phyloP scores from a whole-genome alignment of 2,888 invertebrate genomes.

The Plebejus argus region DNA sequence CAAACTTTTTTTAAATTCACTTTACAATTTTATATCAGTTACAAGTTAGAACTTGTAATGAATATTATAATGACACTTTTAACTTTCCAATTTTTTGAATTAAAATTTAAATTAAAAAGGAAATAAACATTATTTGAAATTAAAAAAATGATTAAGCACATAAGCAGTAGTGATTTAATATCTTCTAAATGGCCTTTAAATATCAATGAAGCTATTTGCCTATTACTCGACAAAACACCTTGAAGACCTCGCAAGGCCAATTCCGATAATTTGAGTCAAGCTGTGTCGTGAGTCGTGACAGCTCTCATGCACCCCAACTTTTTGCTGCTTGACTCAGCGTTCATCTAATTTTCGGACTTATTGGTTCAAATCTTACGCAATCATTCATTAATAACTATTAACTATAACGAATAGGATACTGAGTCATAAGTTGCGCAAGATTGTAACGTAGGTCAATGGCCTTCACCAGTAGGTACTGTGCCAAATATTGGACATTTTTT shows the following conservation, averaged over 20 bases:
- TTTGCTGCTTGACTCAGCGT: background rate
- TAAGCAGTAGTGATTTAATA: too few species aligned
- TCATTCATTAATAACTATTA: constrained; percentile 23
- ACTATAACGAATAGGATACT: background rate
- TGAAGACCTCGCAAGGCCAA: background rate
- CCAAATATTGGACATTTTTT: too few species aligned
- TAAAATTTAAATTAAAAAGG: too few species aligned
- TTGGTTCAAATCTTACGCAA: background rate
- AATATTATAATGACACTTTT: too few species aligned
- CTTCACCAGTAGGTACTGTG: background rate
- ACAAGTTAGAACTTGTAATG: too few species aligned
- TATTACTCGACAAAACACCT: background rate
- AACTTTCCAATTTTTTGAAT: too few species aligned
- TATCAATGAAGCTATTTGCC: background rate
- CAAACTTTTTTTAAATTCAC: too few species aligned
- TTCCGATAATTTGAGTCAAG: background rate
- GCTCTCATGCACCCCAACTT: background rate
- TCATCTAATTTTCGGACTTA: background rate
- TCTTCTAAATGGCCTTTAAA: background rate
- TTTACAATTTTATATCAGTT: too few species aligned
- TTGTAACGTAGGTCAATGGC: constrained; percentile 10
- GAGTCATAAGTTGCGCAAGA: constrained; percentile 20
- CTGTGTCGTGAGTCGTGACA: background rate
- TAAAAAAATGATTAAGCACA: too few species aligned
- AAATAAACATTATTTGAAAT: too few species aligned